phyloP scores from a whole-genome alignment of 1,140 invertebrate species.

The Trypoxylus dichotomus region DNA sequence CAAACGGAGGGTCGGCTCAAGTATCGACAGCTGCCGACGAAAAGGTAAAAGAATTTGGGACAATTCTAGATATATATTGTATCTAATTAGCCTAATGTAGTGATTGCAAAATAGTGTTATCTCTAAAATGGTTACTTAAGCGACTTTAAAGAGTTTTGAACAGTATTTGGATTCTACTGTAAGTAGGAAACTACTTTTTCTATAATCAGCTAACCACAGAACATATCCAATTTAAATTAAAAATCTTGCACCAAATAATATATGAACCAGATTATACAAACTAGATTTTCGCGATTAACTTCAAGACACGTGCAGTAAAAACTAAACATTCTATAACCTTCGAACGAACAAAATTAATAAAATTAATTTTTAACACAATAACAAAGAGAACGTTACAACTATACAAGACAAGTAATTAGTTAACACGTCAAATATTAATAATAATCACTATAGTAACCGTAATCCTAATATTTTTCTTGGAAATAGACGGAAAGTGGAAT shows the following conservation, averaged over 20 bases:
- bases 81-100: neutral
- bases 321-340: neutral
- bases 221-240: neutral
- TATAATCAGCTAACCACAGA: neutral
- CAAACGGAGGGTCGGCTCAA: constrained; percentile 19
- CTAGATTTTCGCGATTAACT: neutral
- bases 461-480: neutral
- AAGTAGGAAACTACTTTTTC: neutral
- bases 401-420: neutral
- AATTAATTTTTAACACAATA: neutral
- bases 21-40: constrained; percentile 41
- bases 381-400: neutral
- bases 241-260: neutral
- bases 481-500: neutral
- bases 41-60: constrained; percentile 42
- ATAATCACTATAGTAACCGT: neutral
- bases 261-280: too few species aligned
- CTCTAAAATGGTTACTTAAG: neutral
- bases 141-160: neutral
- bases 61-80: neutral
- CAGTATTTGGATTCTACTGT: constrained; percentile 2
- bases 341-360: neutral
- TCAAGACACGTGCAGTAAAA: neutral
- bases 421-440: neutral
- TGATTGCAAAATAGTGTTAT: neutral